Base-by-base conservation (phyloP, 2,797 vertebrate genomes). In the Pangasius krempfi region DNA sequence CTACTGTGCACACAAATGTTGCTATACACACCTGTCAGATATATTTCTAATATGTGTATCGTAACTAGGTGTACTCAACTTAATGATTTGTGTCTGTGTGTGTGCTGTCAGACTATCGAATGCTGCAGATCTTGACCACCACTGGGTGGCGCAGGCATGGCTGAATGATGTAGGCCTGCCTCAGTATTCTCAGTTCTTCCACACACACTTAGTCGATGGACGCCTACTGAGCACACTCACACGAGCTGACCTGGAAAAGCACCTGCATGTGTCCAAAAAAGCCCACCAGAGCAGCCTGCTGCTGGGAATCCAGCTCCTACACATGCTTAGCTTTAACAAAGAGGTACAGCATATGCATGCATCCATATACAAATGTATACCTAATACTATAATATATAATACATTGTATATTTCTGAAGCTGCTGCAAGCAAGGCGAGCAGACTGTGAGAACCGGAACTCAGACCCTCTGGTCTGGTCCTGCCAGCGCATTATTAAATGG, bases 91-190 rank as follows among this genome's bases (percentile, higher is more conserved):
- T 80, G 73, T 64, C 9, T 68, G 64, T 58, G 30, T 78, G 84
- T 85, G 64, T 73, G n/a, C n/a, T 16, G 78, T 88, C 91, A 97
- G 97, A 88, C 93, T 98, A 52, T 97, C 97, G 7, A 97, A 96
- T 92, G 97, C 97, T 0, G 96, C 97, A 0, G 97, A 97, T 80
- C 93, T 98, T 95, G 97, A 98, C 92, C 97, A 98, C 90, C 96
- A 97, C 93, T 98, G 97, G 97, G 97, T 98, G 81, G 92, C 96
- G 12, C 96, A 96, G 44, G 96, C 97, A 0, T 98, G 97, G 97
- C 94, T 98, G 90, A 96, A 94, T 2, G 97, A 97, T n/a, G 95
- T 98, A 14, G 97, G 97, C 1, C 94, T 98, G 89, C 94, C 96
- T 33, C 97, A 97, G 88, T 98, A 97, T 92, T 96, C 96, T 44